Percentiles rank a stretch among this genome's conserved stretches.
phyloP scores from a whole-genome alignment of 2,113 vertebrate species.

The Penelope pileata region DNA sequence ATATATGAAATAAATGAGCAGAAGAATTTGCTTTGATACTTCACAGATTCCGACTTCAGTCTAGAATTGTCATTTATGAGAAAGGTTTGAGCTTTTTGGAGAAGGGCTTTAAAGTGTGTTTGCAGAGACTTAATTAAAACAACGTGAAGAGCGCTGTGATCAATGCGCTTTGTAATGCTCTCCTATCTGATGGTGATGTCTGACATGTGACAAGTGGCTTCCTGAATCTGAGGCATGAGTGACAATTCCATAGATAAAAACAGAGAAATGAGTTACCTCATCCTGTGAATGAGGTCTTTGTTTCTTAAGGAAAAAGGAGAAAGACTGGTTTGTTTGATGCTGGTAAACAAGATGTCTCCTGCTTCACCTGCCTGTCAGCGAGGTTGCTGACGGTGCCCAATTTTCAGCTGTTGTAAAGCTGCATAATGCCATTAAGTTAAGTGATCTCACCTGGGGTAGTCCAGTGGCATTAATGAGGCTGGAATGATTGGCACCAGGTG shows the following conservation, averaged over 20 bases:
- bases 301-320: neutral
- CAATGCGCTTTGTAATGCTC: neutral
- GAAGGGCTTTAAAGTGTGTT: neutral
- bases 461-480: neutral
- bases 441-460: neutral
- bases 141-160: neutral
- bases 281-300: neutral
- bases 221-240: neutral
- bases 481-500: neutral
- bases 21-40: neutral
- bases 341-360: neutral
- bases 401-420: neutral
- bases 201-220: neutral
- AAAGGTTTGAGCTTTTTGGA: neutral
- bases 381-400: neutral
- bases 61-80: neutral
- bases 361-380: neutral
- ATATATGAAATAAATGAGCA: neutral
- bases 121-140: neutral
- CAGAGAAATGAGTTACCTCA: slow-evolving; percentile 2
- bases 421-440: neutral
- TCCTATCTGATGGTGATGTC: neutral
- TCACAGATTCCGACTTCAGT: neutral
- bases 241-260: neutral
- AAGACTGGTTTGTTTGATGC: neutral